Evolutionary conservation across 2,888 invertebrate species (phyloP).

Genomic region (Polietes domitor): DNA sequence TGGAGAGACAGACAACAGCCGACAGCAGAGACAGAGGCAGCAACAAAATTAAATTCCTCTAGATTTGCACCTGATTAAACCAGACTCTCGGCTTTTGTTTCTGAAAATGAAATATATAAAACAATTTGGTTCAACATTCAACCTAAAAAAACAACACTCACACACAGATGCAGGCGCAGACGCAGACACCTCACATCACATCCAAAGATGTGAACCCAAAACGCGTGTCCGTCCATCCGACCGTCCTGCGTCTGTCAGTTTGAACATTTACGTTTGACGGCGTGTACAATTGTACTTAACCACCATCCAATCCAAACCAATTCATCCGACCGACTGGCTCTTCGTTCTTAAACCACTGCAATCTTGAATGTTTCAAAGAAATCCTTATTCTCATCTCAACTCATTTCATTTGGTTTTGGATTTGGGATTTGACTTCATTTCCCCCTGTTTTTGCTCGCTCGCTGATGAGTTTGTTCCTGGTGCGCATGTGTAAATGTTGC

Average conservation of each 20-base stretch:
- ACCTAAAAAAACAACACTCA: not conserved
- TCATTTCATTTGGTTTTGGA: constrained; percentile 6
- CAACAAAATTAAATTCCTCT: constrained; percentile 58
- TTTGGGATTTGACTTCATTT: constrained; percentile 15
- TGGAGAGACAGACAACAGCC: constrained; percentile 50
- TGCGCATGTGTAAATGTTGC: constrained; percentile 45
- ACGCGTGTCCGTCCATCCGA: not conserved
- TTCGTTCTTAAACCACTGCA: not conserved
- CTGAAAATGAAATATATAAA: constrained; percentile 35
- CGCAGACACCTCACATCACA: not conserved
- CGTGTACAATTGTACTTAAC: not conserved
- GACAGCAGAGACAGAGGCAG: constrained; percentile 35
- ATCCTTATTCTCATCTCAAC: not conserved
- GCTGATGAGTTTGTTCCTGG: not conserved
- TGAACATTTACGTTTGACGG: too few species aligned
- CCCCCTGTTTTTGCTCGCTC: constrained; percentile 13
- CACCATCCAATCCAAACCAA: not conserved
- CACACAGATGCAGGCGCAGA: too few species aligned
- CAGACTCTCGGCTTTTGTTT: constrained; percentile 48
- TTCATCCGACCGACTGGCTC: not conserved
- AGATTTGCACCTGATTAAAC: constrained; percentile 73
- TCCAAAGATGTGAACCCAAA: constrained; percentile 17
- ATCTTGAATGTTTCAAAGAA: constrained; percentile 8
- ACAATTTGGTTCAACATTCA: constrained; percentile 40
- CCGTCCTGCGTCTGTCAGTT: not conserved